Conservation (phyloP, 2,888 invertebrate species). For the Lucinisca nassula region DNA sequence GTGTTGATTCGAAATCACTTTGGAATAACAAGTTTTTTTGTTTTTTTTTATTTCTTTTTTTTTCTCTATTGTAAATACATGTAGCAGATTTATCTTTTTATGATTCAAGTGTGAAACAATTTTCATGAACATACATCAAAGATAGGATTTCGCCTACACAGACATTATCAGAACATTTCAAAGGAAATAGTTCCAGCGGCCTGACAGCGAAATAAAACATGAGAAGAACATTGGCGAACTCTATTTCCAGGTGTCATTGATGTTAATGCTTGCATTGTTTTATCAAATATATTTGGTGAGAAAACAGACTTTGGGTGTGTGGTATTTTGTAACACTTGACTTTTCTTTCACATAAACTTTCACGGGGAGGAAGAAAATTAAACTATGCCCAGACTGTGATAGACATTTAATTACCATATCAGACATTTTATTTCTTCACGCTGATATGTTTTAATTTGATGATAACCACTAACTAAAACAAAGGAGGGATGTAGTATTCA, state of each 20-base stretch:
- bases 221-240: no score
- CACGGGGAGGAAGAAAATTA: no score
- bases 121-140: not conserved
- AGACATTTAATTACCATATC: not conserved
- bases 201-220: no score
- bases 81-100: no score
- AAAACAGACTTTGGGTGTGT: not conserved
- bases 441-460: not conserved
- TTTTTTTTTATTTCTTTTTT: not conserved
- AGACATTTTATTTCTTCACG: not conserved
- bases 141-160: not conserved
- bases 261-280: not conserved
- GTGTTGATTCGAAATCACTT: no score
- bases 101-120: not conserved
- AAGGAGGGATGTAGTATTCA: not conserved
- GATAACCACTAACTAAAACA: not conserved
- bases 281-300: not conserved
- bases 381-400: not conserved
- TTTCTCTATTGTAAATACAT: no score
- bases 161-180: not conserved
- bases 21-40: no score
- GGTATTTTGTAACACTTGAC: not conserved
- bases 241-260: not conserved
- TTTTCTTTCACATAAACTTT: no score
- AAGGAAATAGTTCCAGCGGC: not conserved